Evolutionary conservation across 2,797 vertebrate species (phyloP).

Genomic region (Gadopsis bispinosus): DNA sequence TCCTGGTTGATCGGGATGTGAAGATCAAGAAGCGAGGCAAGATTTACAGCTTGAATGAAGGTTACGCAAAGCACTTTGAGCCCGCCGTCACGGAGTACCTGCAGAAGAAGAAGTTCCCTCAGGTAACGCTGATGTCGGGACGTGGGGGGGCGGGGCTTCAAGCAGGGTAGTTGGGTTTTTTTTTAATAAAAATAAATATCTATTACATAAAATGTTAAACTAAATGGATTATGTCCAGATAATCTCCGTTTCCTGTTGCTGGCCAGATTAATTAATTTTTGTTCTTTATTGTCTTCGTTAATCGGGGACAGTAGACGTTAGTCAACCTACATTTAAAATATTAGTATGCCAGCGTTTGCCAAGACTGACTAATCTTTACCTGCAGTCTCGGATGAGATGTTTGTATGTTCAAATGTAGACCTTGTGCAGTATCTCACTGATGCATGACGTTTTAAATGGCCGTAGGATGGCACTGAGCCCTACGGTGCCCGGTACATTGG

Average conservation of each 20-base stretch:
- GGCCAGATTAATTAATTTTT: too few species aligned
- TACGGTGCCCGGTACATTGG: constrained; percentile 94
- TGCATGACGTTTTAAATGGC: neutral
- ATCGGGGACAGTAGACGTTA: neutral
- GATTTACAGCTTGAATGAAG: constrained; percentile 97
- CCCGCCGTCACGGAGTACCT: constrained; percentile 91
- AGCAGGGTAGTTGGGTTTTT: too few species aligned
- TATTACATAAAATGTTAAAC: neutral
- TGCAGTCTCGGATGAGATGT: neutral
- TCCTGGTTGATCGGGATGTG: constrained; percentile 92
- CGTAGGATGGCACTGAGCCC: constrained; percentile 90
- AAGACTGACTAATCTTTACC: neutral
- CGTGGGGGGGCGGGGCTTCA: neutral
- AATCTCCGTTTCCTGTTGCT: neutral
- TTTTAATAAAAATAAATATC: neutral
- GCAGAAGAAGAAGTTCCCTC: constrained; percentile 94
- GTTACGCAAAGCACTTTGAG: constrained; percentile 92
- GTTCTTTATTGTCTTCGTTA: neutral
- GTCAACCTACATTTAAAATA: neutral
- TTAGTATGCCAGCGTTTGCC: neutral
- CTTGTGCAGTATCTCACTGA: neutral
- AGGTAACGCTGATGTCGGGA: constrained; percentile 79
- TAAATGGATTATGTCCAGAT: neutral
- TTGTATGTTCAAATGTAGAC: neutral
- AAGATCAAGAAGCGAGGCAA: constrained; percentile 94